Evolutionary conservation across 2,888 invertebrate genomes (phyloP).

Genomic region (Rhagonycha lutea): DNA sequence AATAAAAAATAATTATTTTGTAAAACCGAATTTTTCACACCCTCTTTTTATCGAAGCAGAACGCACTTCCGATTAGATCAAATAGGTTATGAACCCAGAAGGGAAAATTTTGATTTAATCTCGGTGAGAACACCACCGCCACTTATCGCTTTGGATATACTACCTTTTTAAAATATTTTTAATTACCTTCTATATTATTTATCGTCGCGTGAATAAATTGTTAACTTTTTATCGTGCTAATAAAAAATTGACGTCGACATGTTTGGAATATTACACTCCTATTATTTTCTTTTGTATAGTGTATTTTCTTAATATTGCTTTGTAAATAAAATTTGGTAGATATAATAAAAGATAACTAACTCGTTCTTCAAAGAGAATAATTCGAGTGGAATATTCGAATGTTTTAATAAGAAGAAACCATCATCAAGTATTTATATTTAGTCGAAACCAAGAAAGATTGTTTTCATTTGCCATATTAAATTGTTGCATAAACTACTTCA

Average conservation of each 20-base stretch:
- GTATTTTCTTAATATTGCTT: not conserved
- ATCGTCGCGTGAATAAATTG: not conserved
- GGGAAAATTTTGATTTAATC: not conserved
- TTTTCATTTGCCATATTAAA: slow-evolving; percentile 28
- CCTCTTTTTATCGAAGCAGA: not conserved
- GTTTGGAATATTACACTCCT: not conserved
- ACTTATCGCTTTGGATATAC: not conserved
- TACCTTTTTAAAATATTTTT: not conserved
- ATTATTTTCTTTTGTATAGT: not conserved
- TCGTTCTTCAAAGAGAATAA: slow-evolving; percentile 13
- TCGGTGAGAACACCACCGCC: not conserved
- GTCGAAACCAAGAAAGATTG: slow-evolving; percentile 16
- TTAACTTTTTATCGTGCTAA: not conserved
- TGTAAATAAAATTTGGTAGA: not conserved
- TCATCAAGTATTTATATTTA: slow-evolving; percentile 23
- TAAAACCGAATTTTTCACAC: not conserved
- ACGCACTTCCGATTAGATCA: not conserved
- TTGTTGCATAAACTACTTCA: slow-evolving; percentile 22
- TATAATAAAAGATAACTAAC: not conserved
- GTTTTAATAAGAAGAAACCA: slow-evolving; percentile 18
- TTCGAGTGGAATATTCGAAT: slow-evolving; percentile 13
- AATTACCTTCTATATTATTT: not conserved
- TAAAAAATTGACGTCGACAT: not conserved
- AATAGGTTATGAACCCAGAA: not conserved
- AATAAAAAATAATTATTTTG: not conserved